Evolutionary conservation across 2,888 invertebrate species (phyloP).

Genomic region (Pherbina coryleti): DNA sequence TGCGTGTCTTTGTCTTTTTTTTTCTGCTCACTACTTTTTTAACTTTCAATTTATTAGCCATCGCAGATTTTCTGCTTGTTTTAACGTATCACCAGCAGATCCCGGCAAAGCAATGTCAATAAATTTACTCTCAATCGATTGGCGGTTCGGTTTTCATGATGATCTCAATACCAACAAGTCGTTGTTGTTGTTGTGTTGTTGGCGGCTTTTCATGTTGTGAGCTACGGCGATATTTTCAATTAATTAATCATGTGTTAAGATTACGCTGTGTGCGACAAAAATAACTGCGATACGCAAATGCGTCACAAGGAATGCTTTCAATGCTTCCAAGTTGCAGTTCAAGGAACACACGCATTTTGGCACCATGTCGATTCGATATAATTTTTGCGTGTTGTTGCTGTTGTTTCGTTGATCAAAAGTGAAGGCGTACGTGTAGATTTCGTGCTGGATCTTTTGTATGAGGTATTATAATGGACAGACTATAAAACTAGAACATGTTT

Average conservation of each 20-base stretch:
- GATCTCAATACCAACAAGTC: background rate
- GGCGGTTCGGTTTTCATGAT: background rate
- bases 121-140: conserved; percentile 9
- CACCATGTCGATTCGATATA: background rate
- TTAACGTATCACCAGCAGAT: background rate
- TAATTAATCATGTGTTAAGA: conserved; percentile 26
- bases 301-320: conserved; percentile 16
- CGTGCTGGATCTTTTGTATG: no score
- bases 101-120: conserved; percentile 13
- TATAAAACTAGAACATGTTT: no score
- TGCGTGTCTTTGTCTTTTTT: background rate
- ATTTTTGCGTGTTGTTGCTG: background rate
- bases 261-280: background rate
- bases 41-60: background rate
- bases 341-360: conserved; percentile 20
- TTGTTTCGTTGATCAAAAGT: background rate
- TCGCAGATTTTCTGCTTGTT: background rate
- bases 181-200: background rate
- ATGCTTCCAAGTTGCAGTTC: background rate
- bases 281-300: conserved; percentile 9
- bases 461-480: no score
- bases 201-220: no score
- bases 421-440: no score
- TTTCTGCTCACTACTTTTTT: background rate
- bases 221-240: conserved; percentile 3